A percentile compares a stretch with the other conserved stretches of the same genome.
Conservation (phyloP, 2,888 invertebrate species). For the Petrophora chlorosata region DNA sequence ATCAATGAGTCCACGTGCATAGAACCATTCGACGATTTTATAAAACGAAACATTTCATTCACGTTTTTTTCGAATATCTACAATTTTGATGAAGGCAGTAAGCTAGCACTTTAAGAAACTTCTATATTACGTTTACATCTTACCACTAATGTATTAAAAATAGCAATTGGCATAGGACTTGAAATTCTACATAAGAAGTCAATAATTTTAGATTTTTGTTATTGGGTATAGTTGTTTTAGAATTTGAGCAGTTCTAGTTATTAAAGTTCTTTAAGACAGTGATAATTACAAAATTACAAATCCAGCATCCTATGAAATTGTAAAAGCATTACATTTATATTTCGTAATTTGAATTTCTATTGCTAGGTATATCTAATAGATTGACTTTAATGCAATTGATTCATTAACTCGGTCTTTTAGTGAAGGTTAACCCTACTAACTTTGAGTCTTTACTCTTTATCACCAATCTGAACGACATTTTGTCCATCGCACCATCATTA, state of each 20-base stretch:
- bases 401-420: background rate
- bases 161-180: conserved; percentile 8
- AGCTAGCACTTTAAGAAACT: conserved; percentile 12
- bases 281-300: conserved; percentile 12
- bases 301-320: background rate
- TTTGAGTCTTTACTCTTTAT: no score
- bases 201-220: background rate
- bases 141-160: conserved; percentile 4
- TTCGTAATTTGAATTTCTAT: background rate
- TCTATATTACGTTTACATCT: conserved; percentile 1
- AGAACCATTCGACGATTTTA: background rate
- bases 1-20: conserved; percentile 3
- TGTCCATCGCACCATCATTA: no score
- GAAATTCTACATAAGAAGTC: background rate
- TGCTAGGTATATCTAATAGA: background rate
- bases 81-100: conserved; percentile 13
- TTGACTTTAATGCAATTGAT: background rate
- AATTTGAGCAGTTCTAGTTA: conserved; percentile 8
- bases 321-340: conserved; percentile 6
- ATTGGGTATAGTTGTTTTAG: background rate
- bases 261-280: background rate
- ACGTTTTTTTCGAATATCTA: background rate
- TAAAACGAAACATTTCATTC: no score
- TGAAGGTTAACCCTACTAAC: no score
- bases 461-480: conserved; percentile 1